These are phyloP conservation scores for Gibbula magus DNA, from an alignment of 2,888 invertebrate species.

Conservation along the genomic window DNA sequence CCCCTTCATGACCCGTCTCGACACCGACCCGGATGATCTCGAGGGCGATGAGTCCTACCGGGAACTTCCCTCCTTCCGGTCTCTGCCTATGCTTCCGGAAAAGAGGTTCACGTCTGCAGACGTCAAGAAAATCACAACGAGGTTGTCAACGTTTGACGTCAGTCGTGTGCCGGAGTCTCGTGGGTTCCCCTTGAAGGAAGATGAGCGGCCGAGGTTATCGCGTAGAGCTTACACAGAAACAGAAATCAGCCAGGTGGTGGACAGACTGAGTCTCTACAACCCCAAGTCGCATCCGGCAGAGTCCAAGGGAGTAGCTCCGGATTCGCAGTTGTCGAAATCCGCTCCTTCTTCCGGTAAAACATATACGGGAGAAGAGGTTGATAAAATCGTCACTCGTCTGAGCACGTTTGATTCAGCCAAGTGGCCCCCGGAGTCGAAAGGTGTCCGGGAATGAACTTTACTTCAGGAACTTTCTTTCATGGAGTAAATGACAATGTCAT, in stretches of 20 bases:
- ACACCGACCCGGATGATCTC: neutral
- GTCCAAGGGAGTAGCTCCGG: constrained; percentile 3
- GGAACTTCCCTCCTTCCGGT: neutral
- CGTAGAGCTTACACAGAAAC: constrained; percentile 3
- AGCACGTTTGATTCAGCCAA: constrained; percentile 27
- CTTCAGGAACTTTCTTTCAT: no score
- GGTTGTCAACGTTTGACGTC: constrained; percentile 38
- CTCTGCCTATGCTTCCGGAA: constrained; percentile 31
- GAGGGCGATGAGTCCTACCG: neutral
- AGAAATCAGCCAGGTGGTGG: constrained; percentile 5
- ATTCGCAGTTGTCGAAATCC: neutral
- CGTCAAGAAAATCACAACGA: constrained; percentile 32
- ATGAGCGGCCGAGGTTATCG: neutral
- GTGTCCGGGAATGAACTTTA: no score
- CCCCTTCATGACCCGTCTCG: neutral
- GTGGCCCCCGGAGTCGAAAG: constrained; percentile 29
- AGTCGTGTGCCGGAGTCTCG: constrained; percentile 1
- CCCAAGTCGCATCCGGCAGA: constrained; percentile 6
- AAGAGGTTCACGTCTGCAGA: constrained; percentile 34
- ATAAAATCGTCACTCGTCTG: constrained; percentile 31
- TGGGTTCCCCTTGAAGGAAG: neutral
- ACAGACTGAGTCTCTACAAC: neutral
- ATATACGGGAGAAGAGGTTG: constrained; percentile 26
- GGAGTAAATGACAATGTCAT: no score
- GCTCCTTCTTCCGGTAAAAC: constrained; percentile 14